Conservation (phyloP, 2,113 vertebrate genomes). For the Lophochroa leadbeateri region DNA sequence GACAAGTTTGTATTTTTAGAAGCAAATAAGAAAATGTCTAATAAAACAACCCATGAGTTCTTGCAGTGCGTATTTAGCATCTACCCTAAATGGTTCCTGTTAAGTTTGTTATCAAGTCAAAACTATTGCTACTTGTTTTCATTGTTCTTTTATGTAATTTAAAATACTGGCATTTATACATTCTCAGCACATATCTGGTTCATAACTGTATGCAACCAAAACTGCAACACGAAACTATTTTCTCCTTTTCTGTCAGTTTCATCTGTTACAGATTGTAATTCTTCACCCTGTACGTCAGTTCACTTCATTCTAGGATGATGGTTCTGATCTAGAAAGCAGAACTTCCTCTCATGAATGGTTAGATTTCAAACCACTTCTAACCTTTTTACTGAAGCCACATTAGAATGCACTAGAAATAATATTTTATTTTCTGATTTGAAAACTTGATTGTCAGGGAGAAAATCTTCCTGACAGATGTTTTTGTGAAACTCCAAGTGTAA, state of each 20-base stretch:
- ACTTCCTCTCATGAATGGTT: conserved; percentile 9
- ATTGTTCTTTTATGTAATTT: background rate
- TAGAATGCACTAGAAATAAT: conserved; percentile 25
- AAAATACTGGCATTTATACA: background rate
- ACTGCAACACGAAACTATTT: conserved; percentile 12
- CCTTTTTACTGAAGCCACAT: conserved; percentile 30
- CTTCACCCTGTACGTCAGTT: background rate
- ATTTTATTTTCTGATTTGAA: conserved; percentile 12
- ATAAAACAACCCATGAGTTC: background rate
- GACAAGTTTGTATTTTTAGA: conserved; percentile 8
- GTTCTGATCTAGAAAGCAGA: background rate
- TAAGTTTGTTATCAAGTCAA: background rate
- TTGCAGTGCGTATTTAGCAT: conserved; percentile 6
- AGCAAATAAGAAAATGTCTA: background rate
- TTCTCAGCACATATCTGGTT: conserved; percentile 7
- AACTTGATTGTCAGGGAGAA: background rate
- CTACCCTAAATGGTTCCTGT: background rate
- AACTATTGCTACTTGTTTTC: background rate
- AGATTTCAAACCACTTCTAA: background rate
- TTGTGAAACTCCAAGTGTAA: background rate
- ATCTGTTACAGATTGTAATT: background rate
- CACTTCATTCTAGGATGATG: background rate
- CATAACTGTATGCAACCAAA: background rate
- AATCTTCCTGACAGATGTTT: background rate
- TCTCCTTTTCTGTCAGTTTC: conserved; percentile 13